Evolutionary conservation across 2,113 vertebrate genomes (phyloP), one percentile per base, ranked within the genome.

Genomic region (Pygoscelis adeliae): DNA sequence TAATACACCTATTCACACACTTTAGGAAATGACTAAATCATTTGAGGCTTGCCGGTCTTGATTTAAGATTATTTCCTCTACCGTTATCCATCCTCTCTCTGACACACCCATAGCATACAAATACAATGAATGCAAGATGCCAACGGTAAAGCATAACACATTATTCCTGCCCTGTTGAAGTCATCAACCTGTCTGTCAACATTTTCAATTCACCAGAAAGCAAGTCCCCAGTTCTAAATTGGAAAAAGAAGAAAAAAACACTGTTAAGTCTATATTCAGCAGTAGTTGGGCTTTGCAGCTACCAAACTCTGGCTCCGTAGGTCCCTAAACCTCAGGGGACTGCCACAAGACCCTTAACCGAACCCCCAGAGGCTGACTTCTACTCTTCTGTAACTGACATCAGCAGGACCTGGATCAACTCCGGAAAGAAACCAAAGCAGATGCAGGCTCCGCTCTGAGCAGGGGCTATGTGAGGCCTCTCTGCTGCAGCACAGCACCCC

Each of bases 21-120:
- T 95, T 96, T 23, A 87, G 88, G 73, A 96, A 96, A 96, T 80
- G 7, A 90, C 85, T 32, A 90, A 58, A 62, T 90, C 80, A 91
- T 69, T 27, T 95, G 81, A 76, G 34, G 44, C 76, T 78, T 70
- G 26, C 70, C n/a, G 52, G 74, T 72, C 83, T 70, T 90, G 84
- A 91, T 92, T 95, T 91, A 92, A 92, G 62, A 85, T 82, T n/a
- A 88, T 83, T 84, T 72, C 58, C 7, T 65, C 67, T 78, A 36
- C 55, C 42, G 38, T 66, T 82, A 91, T 17, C 50, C 67, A 55
- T 66, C 62, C 50, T 47, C 52, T 78, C 74, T n/a, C 27, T 53
- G 59, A 47, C 34, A 71, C 42, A 67, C 1, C 26, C 63, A 59
- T 5, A 59, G 53, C 56, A 87, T n/a, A 92, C 27, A 87, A 84